Evolutionary conservation across 53 echinoderm and acorn worm species (phyloP).

Genomic region (Zoroaster sp.): DNA sequence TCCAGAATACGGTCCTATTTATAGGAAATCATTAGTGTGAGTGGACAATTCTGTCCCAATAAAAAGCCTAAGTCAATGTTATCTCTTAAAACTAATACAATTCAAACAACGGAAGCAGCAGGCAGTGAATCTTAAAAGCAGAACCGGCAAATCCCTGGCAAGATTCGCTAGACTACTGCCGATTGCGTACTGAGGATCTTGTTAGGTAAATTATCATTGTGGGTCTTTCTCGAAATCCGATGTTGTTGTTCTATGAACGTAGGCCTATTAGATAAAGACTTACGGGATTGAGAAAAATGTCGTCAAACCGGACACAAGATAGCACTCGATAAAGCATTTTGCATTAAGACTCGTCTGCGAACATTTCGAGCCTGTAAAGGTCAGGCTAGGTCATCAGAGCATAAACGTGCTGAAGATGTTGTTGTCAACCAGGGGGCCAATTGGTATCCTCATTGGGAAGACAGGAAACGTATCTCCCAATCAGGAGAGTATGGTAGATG

Average conservation of each 20-base stretch:
- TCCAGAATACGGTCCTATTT: not conserved
- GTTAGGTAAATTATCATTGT: not conserved
- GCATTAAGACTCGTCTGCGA: not conserved
- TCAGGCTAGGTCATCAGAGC: too few relatives aligned
- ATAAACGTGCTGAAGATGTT: too few relatives aligned
- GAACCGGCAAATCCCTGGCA: not conserved
- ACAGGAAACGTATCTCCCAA: too few relatives aligned
- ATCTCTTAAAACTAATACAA: slow-evolving; percentile 15
- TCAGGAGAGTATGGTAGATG: too few relatives aligned
- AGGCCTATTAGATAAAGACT: not conserved
- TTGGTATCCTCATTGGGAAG: too few relatives aligned
- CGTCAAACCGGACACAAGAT: not conserved
- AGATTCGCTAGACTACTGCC: not conserved
- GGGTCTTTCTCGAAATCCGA: not conserved
- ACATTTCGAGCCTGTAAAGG: not conserved
- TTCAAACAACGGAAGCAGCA: not conserved
- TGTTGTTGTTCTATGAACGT: not conserved
- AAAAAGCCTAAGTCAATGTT: not conserved
- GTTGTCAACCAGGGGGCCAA: too few relatives aligned
- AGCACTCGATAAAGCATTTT: not conserved
- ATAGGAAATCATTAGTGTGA: not conserved
- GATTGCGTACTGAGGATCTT: not conserved
- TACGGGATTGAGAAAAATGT: not conserved
- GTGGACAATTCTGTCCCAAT: not conserved
- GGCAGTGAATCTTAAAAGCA: not conserved